phyloP scores from a whole-genome alignment of 2,797 vertebrate species.

The Eptatretus atami region DNA sequence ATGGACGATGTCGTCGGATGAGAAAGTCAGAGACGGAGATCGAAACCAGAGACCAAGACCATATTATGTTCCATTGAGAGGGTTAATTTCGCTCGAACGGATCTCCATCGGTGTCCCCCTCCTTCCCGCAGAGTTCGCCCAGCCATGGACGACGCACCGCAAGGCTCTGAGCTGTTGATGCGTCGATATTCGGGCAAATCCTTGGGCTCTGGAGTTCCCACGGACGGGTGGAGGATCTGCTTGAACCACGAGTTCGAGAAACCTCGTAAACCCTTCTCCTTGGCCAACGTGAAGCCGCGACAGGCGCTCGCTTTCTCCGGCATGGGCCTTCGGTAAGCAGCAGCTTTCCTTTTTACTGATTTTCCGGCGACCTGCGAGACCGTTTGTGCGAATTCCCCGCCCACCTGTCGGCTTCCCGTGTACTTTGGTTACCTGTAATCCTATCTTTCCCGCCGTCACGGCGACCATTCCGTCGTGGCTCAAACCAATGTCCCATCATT shows the following conservation, averaged over 20 bases:
- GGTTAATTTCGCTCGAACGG: too few relatives aligned
- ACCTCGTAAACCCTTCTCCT: constrained; percentile 50
- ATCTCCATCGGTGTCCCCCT: too few relatives aligned
- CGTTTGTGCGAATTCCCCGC: neutral
- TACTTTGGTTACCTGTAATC: too few relatives aligned
- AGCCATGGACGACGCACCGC: too few relatives aligned
- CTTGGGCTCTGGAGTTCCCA: constrained; percentile 25
- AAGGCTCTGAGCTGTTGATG: constrained; percentile 20
- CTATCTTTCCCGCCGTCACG: too few relatives aligned
- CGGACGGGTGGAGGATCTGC: constrained; percentile 62
- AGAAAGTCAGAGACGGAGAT: too few relatives aligned
- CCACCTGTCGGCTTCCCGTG: neutral
- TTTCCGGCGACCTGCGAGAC: neutral
- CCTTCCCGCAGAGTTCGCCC: too few relatives aligned
- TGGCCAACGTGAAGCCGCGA: constrained; percentile 31
- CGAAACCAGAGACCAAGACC: too few relatives aligned
- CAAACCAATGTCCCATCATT: too few relatives aligned
- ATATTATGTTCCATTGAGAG: too few relatives aligned
- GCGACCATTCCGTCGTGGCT: too few relatives aligned
- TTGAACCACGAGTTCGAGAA: constrained; percentile 59
- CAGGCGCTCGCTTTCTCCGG: constrained; percentile 34
- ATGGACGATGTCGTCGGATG: too few relatives aligned
- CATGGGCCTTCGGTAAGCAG: constrained; percentile 34
- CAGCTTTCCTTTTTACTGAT: neutral
- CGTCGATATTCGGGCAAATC: constrained; percentile 29